phyloP scores from a whole-genome alignment of 2,888 invertebrate genomes.

The Drosophila longiperda region DNA sequence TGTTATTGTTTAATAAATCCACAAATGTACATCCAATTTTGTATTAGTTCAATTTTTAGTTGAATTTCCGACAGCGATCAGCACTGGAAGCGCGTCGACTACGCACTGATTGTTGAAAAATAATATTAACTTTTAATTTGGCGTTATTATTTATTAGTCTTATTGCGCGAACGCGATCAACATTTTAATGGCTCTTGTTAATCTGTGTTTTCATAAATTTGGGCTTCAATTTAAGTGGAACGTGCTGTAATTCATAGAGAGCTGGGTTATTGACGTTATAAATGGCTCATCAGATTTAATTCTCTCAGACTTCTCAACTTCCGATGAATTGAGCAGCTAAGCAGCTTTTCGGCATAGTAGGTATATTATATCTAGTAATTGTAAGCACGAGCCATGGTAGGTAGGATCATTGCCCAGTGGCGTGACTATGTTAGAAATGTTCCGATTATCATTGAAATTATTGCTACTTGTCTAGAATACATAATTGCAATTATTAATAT shows the following conservation, averaged over 20 bases:
- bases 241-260: slow-evolving; percentile 11
- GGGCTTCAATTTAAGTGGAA: slow-evolving; percentile 21
- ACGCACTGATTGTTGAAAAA: slow-evolving; percentile 51
- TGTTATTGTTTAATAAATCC: not conserved
- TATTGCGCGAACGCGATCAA: slow-evolving; percentile 48
- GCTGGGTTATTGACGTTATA: slow-evolving; percentile 3
- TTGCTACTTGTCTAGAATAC: slow-evolving; percentile 50
- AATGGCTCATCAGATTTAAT: not conserved
- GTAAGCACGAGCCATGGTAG: slow-evolving; percentile 28
- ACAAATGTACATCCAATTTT: slow-evolving; percentile 12
- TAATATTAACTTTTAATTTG: slow-evolving; percentile 45
- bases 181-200: slow-evolving; percentile 49
- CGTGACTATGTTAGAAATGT: slow-evolving; percentile 65
- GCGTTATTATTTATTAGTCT: slow-evolving; percentile 49
- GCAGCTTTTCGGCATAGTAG: not conserved
- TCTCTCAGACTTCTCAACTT: not conserved
- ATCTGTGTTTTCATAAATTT: slow-evolving; percentile 6
- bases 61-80: slow-evolving; percentile 44
- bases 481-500: slow-evolving; percentile 41
- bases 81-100: slow-evolving; percentile 45
- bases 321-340: not conserved
- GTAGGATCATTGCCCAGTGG: slow-evolving; percentile 38
- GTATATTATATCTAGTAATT: slow-evolving; percentile 12
- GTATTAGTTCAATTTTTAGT: slow-evolving; percentile 7
- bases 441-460: slow-evolving; percentile 55